Conservation (phyloP, 2,113 vertebrate genomes). For the Macquaria australasica region DNA sequence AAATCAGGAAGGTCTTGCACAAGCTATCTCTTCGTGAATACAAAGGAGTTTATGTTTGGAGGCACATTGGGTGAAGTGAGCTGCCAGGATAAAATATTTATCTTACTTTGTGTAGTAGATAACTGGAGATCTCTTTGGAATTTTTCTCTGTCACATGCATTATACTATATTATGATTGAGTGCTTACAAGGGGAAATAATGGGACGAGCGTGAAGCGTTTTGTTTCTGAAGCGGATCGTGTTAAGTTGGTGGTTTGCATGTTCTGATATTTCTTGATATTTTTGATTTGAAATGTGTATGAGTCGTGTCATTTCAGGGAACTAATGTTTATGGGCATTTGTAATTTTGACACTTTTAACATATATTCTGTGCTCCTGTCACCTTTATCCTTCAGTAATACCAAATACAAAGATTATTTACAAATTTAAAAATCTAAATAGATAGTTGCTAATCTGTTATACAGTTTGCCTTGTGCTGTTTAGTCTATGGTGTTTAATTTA, state of each 20-base stretch:
- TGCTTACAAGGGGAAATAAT: constrained; percentile 13
- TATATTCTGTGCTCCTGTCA: not conserved
- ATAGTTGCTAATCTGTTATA: constrained; percentile 7
- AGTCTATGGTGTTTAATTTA: constrained; percentile 50
- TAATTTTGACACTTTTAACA: constrained; percentile 28
- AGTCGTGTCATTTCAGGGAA: constrained; percentile 63
- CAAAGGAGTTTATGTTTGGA: not conserved
- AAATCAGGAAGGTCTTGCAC: not conserved
- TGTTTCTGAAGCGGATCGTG: not conserved
- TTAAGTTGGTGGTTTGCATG: constrained; percentile 36
- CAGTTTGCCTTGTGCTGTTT: constrained; percentile 42
- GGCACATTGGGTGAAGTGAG: not conserved
- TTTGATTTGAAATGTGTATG: constrained; percentile 21
- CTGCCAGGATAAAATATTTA: not conserved
- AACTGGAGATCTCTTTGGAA: constrained; percentile 50
- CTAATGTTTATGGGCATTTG: constrained; percentile 51
- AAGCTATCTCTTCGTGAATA: not conserved
- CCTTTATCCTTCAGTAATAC: constrained; percentile 25
- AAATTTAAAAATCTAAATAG: constrained; percentile 16
- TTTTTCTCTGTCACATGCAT: not conserved
- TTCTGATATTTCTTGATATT: constrained; percentile 21
- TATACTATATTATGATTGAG: not conserved
- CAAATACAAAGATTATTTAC: constrained; percentile 50
- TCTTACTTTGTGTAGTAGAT: constrained; percentile 34
- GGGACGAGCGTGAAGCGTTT: constrained; percentile 10